Evolutionary conservation across 30 jellyfish, hydroid and myxozoan species (phyloP), one percentile per base, ranked within the genome.

Genomic region (Turritopsis rubra): DNA sequence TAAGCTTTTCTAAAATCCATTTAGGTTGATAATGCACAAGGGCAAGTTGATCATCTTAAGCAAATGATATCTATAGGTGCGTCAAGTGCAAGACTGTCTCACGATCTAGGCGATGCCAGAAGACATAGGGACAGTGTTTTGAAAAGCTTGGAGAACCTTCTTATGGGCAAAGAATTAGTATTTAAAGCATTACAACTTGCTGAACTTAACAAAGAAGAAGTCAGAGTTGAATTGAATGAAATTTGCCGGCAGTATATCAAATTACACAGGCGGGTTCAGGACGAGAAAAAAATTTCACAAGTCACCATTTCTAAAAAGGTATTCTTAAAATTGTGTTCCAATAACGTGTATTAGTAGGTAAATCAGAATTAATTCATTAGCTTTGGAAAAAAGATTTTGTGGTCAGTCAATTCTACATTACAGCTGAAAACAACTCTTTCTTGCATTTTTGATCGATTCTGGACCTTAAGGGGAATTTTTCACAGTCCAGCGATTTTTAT

Each of bases 21-120:
- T 1, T 75, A 91, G 97, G 84, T 91, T 53, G 94, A 91, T 66
- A 53, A 24, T 16, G 90, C 90, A 16, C 94, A 86, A 65, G 54
- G 70, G 22, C 66, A 66, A 70, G 97, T 91, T 8, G 90, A 91
- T 70, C 27, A 8, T 22, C 53, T 86, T 16, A 91, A 91, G 66
- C 52, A 30, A 30, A 77, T 52, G 53, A 68, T 72, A 79, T 66
- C 28, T 29, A 70, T 65, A 3, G 94, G 94, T 9, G 91, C 88
- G 23, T 20, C 81, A 21, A 70, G 81, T 66, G 21, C 24, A 53
- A 71, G 73, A 21, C 13, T 53, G 60, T 17, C 83, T 16, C 77
- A 87, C 18, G 72, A 77, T 25, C 85, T 90, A 23, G 85, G 82
- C 17, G 85, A 41, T 21, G 85, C 85, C 29, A 22, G 85, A 31